Percentiles rank a stretch among this genome's conserved stretches.
These are phyloP conservation scores for Gadus macrocephalus DNA, from an alignment of 2,113 vertebrate genomes.

Conservation along the genomic window DNA sequence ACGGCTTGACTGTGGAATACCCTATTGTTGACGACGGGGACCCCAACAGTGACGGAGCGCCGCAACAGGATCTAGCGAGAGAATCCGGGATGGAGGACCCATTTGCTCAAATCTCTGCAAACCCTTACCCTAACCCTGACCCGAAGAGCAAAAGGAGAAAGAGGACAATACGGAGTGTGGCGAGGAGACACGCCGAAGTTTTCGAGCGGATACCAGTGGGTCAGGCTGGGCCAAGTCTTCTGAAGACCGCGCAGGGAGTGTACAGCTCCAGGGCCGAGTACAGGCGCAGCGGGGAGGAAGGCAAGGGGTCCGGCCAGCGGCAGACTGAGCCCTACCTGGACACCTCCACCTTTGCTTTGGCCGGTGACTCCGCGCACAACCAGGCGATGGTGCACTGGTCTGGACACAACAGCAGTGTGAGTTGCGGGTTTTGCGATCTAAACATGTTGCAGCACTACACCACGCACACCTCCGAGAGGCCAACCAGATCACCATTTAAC, in stretches of 20 bases:
- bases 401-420: slow-evolving; percentile 93
- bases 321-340: slow-evolving; percentile 75
- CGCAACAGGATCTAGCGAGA: background rate
- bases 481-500: background rate
- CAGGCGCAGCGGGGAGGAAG: slow-evolving; percentile 72
- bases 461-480: no score
- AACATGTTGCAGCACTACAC: no score
- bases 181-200: slow-evolving; percentile 18
- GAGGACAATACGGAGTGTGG: slow-evolving; percentile 45
- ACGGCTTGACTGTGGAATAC: slow-evolving; percentile 19
- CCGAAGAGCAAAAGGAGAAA: slow-evolving; percentile 9
- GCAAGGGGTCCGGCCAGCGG: slow-evolving; percentile 59
- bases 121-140: background rate
- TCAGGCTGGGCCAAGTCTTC: slow-evolving; percentile 36
- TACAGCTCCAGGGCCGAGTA: slow-evolving; percentile 66
- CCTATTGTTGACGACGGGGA: background rate
- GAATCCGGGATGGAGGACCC: slow-evolving; percentile 14
- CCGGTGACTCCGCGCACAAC: slow-evolving; percentile 90
- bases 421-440: slow-evolving; percentile 48
- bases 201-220: slow-evolving; percentile 41
- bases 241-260: slow-evolving; percentile 59
- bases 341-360: slow-evolving; percentile 86
- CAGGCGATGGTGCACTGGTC: slow-evolving; percentile 98
- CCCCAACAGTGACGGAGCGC: slow-evolving; percentile 2
- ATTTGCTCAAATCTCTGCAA: slow-evolving; percentile 15